Evolutionary conservation across 2,797 vertebrate genomes (phyloP), one percentile per base, ranked within the genome.

Genomic region (Alauda arvensis): DNA sequence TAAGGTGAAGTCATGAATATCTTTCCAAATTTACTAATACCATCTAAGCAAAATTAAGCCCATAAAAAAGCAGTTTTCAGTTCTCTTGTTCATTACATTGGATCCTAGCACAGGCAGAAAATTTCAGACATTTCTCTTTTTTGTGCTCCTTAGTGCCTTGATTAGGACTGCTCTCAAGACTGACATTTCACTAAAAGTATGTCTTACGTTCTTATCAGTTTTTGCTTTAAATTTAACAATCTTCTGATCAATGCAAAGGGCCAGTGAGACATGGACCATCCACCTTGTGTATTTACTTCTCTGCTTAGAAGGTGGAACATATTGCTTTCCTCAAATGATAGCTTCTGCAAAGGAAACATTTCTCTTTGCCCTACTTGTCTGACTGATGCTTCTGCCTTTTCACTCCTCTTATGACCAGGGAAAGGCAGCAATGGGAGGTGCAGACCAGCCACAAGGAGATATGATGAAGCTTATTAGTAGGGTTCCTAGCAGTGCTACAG

Each of bases 71-170:
- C 12, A 79, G 29, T 39, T 85, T 24, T 57, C 51, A 49, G 51
- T 81, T 86, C 46, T 84, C 61, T 63, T 87, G 25, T 74, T 89
- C 87, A n/a, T 71, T 85, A n/a, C n/a, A 37, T 19, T 63, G 34
- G 21, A 89, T 67, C 31, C 21, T 66, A 70, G 21, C 31, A 37
- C 0, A 79, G 60, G 16, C 24, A 59, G 60, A 67, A 53, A 91
- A 76, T 86, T 81, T 53, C 83, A 91, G 61, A 57, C 21, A 63
- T 82, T 89, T 85, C 29, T 53, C 46, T 81, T 49, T 21, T 67
- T 88, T 51, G 14, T 63, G 24, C 4, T 84, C 13, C 31, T 81
- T 40, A 25, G 11, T 57, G 51, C 37, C 61, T 77, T 83, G 37
- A 59, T 89, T 75, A 89, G 74, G 46, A 24, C 18, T 79, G 19